Conservation (phyloP, 1,140 invertebrate genomes). For the Mesaphorura yosii region DNA sequence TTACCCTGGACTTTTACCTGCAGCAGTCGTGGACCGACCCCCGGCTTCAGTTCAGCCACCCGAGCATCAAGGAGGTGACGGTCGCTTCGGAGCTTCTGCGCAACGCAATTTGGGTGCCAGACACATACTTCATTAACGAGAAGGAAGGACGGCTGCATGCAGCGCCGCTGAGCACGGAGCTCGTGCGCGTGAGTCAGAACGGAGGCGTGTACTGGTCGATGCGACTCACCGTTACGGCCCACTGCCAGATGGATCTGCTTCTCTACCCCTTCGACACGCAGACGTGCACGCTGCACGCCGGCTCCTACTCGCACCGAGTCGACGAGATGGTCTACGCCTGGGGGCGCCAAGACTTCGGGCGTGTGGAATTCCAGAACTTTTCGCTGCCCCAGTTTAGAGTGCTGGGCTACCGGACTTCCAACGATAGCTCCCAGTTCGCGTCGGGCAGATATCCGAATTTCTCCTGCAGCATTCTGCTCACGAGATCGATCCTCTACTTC, state of each 20-base stretch:
- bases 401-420: no score
- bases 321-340: constrained; percentile 85
- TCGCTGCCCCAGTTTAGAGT: constrained; percentile 82
- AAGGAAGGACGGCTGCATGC: constrained; percentile 41
- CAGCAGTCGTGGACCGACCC: constrained; percentile 15
- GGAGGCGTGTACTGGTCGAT: constrained; percentile 37
- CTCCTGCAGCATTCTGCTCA: constrained; percentile 41
- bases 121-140: constrained; percentile 44
- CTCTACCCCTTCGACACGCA: constrained; percentile 14
- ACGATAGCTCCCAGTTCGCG: no score
- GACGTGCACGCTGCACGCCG: not conserved
- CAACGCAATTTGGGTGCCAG: constrained; percentile 45
- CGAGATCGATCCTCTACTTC: constrained; percentile 49
- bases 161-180: constrained; percentile 35
- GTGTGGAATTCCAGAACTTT: constrained; percentile 83
- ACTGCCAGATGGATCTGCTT: constrained; percentile 9
- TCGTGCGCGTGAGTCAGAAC: constrained; percentile 40
- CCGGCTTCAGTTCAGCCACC: constrained; percentile 3
- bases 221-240: constrained; percentile 2
- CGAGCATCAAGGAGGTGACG: constrained; percentile 30
- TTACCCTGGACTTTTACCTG: constrained; percentile 9
- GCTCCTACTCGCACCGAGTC: constrained; percentile 75
- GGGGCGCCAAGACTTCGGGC: constrained; percentile 83
- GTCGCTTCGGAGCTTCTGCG: constrained; percentile 36
- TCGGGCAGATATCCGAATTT: constrained; percentile 92